phyloP scores from a whole-genome alignment of 2,888 invertebrate genomes.

The Drosophila paranaensis region DNA sequence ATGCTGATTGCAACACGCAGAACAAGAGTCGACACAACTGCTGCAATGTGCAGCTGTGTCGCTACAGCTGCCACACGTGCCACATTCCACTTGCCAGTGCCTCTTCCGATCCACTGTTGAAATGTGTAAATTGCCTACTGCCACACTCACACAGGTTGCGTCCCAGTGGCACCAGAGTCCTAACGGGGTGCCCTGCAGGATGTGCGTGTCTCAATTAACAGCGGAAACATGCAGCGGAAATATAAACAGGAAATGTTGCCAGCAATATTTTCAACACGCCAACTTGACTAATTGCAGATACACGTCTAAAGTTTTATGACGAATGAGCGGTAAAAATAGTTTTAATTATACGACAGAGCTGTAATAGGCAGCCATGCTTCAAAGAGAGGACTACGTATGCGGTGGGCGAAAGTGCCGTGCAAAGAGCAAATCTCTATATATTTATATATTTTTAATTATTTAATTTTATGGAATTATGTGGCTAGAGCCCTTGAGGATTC shows the following conservation, averaged over 20 bases:
- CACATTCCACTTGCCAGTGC: constrained; percentile 30
- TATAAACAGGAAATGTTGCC: constrained; percentile 69
- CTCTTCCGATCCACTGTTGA: constrained; percentile 19
- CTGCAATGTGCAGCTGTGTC: constrained; percentile 45
- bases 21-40: constrained; percentile 14
- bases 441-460: no score
- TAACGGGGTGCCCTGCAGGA: constrained; percentile 24
- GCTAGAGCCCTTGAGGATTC: no score
- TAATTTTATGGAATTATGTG: no score
- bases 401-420: neutral
- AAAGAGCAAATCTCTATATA: neutral
- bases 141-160: neutral
- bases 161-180: constrained; percentile 17
- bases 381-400: neutral
- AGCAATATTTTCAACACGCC: constrained; percentile 68
- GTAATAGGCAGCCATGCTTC: neutral
- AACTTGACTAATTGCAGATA: constrained; percentile 63
- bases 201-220: constrained; percentile 64
- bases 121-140: constrained; percentile 26
- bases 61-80: constrained; percentile 36
- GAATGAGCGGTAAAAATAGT: constrained; percentile 12
- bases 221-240: constrained; percentile 73
- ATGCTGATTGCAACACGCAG: constrained; percentile 68
- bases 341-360: neutral
- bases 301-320: constrained; percentile 24